Evolutionary conservation across 1,140 invertebrate species (phyloP).

Genomic region (Leucophenga varia): DNA sequence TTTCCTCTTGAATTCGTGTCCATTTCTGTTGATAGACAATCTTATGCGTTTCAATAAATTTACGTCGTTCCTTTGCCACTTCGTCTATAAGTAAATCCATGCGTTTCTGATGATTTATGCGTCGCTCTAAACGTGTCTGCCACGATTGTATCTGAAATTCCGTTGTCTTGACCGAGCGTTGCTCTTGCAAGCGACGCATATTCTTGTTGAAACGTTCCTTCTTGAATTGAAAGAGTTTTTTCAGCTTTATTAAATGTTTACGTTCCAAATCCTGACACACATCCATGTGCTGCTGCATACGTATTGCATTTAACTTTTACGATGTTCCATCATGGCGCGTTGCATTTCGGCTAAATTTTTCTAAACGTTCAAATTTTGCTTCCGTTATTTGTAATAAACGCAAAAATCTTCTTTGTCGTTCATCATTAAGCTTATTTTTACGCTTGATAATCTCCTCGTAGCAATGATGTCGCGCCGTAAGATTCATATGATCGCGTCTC

Average conservation of each 20-base stretch:
- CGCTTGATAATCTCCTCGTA: constrained; percentile 7
- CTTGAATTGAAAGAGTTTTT: constrained; percentile 16
- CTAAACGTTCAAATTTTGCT: constrained; percentile 1
- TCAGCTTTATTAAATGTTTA: constrained; percentile 15
- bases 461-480: constrained; percentile 10
- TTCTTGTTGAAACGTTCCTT: constrained; percentile 11
- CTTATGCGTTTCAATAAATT: constrained; percentile 13
- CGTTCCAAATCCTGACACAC: constrained; percentile 8
- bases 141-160: constrained; percentile 4
- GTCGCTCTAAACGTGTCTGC: constrained; percentile 9
- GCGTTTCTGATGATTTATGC: constrained; percentile 9
- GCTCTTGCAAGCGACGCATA: not conserved
- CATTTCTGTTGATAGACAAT: constrained; percentile 4
- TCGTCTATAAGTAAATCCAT: constrained; percentile 3
- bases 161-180: not conserved
- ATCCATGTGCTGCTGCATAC: constrained; percentile 7
- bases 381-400: too few relatives aligned
- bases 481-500: constrained; percentile 13
- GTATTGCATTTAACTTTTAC: constrained; percentile 9
- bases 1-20: constrained; percentile 8
- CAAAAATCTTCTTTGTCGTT: constrained; percentile 2
- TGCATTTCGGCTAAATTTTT: not conserved
- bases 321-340: not conserved
- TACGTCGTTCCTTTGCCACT: not conserved
- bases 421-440: not conserved